phyloP scores from a whole-genome alignment of 2,113 vertebrate genomes.

The Thamnophis sirtalis region DNA sequence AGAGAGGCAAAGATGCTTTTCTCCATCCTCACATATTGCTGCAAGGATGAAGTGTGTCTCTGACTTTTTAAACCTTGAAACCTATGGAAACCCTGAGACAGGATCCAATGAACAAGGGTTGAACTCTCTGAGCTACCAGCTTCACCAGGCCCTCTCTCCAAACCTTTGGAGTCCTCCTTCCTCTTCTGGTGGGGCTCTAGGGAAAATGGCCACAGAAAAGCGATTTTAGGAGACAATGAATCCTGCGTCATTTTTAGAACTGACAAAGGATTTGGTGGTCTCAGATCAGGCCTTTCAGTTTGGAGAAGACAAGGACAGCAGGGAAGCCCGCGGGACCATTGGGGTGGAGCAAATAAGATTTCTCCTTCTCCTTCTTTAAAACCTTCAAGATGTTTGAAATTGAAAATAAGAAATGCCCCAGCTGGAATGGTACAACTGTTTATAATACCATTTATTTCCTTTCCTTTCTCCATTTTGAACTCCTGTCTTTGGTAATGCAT shows the following conservation, averaged over 20 bases:
- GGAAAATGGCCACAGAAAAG: not conserved
- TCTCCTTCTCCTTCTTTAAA: not conserved
- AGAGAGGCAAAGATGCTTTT: not conserved
- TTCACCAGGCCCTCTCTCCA: not conserved
- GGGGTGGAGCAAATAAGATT: not conserved
- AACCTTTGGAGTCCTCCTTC: not conserved
- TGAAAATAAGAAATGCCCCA: not conserved
- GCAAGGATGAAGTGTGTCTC: not conserved
- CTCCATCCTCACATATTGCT: not conserved
- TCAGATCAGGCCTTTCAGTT: not conserved
- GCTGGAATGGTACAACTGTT: not conserved
- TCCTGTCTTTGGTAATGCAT: not conserved
- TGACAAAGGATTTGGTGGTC: not conserved
- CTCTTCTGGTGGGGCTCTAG: not conserved
- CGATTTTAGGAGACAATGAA: not conserved
- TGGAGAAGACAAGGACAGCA: not conserved
- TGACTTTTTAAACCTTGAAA: not conserved
- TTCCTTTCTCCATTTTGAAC: not conserved
- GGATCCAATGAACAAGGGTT: not conserved
- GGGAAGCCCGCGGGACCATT: rapidly evolving
- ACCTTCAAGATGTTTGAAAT: too few relatives aligned
- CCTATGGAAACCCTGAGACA: not conserved
- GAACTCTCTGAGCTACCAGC: not conserved
- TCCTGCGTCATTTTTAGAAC: not conserved
- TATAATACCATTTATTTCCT: not conserved